phyloP scores from a whole-genome alignment of 1,140 invertebrate species.

The Helicorthomorpha holstii region DNA sequence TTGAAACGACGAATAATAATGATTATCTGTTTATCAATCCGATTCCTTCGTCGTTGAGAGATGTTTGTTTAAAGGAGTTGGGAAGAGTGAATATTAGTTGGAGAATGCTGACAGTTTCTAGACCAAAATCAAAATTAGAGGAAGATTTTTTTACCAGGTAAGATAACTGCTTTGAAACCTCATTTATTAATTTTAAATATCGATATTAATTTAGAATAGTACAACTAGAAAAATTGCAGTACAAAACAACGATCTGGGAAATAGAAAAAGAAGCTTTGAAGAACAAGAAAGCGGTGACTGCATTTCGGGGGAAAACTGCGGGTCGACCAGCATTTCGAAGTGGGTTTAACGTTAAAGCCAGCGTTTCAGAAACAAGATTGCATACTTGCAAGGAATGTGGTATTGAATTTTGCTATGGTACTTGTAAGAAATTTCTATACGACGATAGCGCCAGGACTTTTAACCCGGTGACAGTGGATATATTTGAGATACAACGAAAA shows the following conservation, averaged over 20 bases:
- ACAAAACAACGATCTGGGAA: neutral
- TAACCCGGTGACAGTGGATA: too few species aligned
- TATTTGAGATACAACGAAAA: too few species aligned
- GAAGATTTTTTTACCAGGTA: conserved; percentile 74
- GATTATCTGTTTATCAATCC: conserved; percentile 48
- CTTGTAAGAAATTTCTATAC: too few species aligned
- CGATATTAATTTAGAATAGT: neutral
- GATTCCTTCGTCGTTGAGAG: conserved; percentile 59
- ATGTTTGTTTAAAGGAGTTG: conserved; percentile 55
- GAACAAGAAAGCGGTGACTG: neutral
- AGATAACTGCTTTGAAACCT: neutral
- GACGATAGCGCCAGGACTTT: too few species aligned
- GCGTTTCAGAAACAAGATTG: too few species aligned
- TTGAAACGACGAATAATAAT: conserved; percentile 1
- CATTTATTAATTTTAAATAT: neutral
- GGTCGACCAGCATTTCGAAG: too few species aligned
- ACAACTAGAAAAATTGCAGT: neutral
- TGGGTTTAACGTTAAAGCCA: too few species aligned
- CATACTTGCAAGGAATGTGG: too few species aligned
- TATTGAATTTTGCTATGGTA: too few species aligned
- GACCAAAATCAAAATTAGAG: conserved; percentile 61
- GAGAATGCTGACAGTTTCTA: conserved; percentile 71
- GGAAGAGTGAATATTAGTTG: conserved; percentile 75
- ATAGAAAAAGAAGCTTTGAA: neutral
- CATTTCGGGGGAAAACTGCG: neutral